These are phyloP conservation scores for Odontocerum albicorne DNA, from an alignment of 2,888 invertebrate genomes.

Conservation along the genomic window DNA sequence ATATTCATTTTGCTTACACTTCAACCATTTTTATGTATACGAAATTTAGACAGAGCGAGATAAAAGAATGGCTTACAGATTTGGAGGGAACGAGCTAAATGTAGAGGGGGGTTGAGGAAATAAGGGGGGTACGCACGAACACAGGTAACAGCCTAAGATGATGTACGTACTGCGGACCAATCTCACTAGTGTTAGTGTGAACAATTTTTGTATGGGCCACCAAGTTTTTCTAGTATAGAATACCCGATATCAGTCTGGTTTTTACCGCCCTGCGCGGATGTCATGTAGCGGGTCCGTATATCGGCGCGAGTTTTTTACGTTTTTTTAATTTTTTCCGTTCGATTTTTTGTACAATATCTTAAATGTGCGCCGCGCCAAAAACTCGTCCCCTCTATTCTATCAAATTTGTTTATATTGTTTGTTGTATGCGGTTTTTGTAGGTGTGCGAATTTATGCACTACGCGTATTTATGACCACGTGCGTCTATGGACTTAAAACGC, in stretches of 20 bases:
- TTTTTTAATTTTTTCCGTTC: slow-evolving; percentile 16
- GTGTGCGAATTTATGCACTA: neutral
- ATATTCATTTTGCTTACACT: neutral
- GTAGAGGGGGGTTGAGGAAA: neutral
- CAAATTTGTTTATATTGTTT: too few species aligned
- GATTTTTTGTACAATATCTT: neutral
- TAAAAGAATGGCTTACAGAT: neutral
- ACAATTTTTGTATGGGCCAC: slow-evolving; percentile 27
- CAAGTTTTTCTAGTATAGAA: slow-evolving; percentile 60
- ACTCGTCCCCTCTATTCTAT: too few species aligned
- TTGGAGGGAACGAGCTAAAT: neutral
- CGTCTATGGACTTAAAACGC: too few species aligned
- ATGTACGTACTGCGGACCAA: slow-evolving; percentile 2
- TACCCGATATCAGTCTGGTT: slow-evolving; percentile 61
- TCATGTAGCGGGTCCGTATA: slow-evolving; percentile 11
- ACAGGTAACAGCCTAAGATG: slow-evolving; percentile 14
- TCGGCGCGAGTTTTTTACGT: slow-evolving; percentile 16
- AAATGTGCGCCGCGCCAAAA: too few species aligned
- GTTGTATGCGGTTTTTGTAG: too few species aligned
- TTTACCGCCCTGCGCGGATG: slow-evolving; percentile 49
- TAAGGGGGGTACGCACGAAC: slow-evolving; percentile 4
- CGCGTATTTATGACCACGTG: neutral
- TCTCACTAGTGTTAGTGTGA: slow-evolving; percentile 11
- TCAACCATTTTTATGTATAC: slow-evolving; percentile 3
- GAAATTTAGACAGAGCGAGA: slow-evolving; percentile 1